Evolutionary conservation across 30 jellyfish, hydroid and myxozoan genomes (phyloP).

Genomic region (Hydractinia symbiolongicarpus): DNA sequence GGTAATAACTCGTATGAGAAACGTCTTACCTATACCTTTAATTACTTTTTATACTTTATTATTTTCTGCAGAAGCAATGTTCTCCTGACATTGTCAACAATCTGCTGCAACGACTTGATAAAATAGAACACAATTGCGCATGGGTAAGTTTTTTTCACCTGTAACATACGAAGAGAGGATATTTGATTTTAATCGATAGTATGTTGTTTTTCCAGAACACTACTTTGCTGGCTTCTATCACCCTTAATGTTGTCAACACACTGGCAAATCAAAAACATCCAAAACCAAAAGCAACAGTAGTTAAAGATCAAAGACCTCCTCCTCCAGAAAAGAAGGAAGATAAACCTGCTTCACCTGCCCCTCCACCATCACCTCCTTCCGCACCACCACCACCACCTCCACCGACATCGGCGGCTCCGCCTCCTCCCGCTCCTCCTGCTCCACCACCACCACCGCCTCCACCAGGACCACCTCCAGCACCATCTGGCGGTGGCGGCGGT

Average conservation of each 20-base stretch:
- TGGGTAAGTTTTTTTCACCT: slow-evolving; percentile 35
- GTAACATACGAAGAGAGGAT: neutral
- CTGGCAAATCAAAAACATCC: slow-evolving; percentile 68
- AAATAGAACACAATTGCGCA: slow-evolving; percentile 75
- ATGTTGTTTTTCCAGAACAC: slow-evolving; percentile 63
- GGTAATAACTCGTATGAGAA: neutral
- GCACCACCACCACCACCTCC: slow-evolving; percentile 82
- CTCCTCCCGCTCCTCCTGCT: slow-evolving; percentile 74
- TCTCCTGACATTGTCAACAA: slow-evolving; percentile 71
- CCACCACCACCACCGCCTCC: slow-evolving; percentile 64
- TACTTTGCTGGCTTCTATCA: slow-evolving; percentile 87
- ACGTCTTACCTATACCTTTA: neutral
- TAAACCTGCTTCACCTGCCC: slow-evolving; percentile 64
- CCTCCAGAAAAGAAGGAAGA: slow-evolving; percentile 41
- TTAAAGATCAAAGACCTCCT: slow-evolving; percentile 37
- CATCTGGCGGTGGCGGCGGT: slow-evolving; percentile 43
- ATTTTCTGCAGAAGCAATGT: slow-evolving; percentile 68
- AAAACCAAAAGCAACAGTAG: slow-evolving; percentile 33
- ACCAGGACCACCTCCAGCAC: slow-evolving; percentile 64
- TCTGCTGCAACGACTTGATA: slow-evolving; percentile 64
- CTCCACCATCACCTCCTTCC: slow-evolving; percentile 69
- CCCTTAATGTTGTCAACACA: slow-evolving; percentile 82
- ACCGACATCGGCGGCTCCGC: slow-evolving; percentile 74
- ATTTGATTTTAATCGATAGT: neutral
- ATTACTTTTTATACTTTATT: neutral